A percentile compares a stretch with the other conserved stretches of the same genome.
Evolutionary conservation across 2,888 invertebrate species (phyloP).

Genomic region (Trachelus iudaicus): DNA sequence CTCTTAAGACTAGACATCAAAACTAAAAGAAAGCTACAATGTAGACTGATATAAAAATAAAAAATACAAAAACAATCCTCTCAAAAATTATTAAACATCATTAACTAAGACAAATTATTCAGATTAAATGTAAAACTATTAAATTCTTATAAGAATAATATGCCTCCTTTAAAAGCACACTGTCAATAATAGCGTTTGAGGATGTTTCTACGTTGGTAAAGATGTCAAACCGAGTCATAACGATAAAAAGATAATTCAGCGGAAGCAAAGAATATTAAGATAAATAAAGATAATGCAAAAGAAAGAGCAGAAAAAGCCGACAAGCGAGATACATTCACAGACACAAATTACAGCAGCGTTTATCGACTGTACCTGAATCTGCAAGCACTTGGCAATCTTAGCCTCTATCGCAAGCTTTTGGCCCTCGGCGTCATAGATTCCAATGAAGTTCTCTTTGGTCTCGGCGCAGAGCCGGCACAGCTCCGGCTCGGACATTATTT

Average conservation of each 20-base stretch:
- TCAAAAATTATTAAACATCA: background rate
- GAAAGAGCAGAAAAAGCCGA: background rate
- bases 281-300: background rate
- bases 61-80: background rate
- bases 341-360: background rate
- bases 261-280: background rate
- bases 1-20: background rate
- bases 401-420: constrained; percentile 59
- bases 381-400: constrained; percentile 65
- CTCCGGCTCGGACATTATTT: constrained; percentile 52
- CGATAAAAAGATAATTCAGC: background rate
- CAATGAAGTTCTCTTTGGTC: constrained; percentile 60
- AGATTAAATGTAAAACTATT: background rate
- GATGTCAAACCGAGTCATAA: background rate
- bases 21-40: background rate
- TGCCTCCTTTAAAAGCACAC: background rate
- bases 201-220: background rate
- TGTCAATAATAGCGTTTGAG: background rate
- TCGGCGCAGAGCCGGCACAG: constrained; percentile 67
- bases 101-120: background rate
- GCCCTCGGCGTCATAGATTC: constrained; percentile 65
- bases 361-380: constrained; percentile 57
- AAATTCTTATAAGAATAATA: background rate
- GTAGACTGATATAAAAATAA: background rate
- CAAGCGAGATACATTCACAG: background rate